Evolutionary conservation across 2,797 vertebrate species (phyloP), one percentile per base, ranked within the genome.

Genomic region (Phataginus tetradactyla): DNA sequence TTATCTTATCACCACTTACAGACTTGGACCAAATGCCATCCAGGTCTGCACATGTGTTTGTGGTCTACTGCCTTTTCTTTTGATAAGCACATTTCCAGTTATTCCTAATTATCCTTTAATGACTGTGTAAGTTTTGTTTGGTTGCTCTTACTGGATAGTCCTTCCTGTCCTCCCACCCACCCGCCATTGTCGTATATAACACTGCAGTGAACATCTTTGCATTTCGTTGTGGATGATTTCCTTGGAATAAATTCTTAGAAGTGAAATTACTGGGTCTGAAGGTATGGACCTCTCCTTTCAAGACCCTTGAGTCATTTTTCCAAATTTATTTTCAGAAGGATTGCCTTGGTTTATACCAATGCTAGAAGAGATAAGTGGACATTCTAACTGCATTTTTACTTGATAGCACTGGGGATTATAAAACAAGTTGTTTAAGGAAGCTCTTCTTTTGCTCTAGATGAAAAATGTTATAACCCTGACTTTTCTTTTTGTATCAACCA

Each of bases 171-270:
- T 32, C 71, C 34, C 10, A 37, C 5, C 37, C 20, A 59, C 32
- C 45, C n/a, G 34, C 64, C 12, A 0, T 49, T 66, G 9, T 17
- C 53, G 32, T 84, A 80, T 2, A 45, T 27, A 88, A 29, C n/a
- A 51, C 64, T 20, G 29, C 72, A 55, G 7, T 25, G 71, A 90
- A 92, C 80, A 85, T 74, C 90, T 96, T 91, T 53, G 59, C 55
- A 11, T 95, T 88, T 91, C 37, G 29, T 93, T 90, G 63, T 88
- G 77, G 37, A 77, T 37, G 75, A 32, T 85, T 90, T 96, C 84
- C 71, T 91, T 87, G 34, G 37, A 83, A 86, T 89, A 61, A 68
- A 66, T 92, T 91, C 68, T 86, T 53, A 96, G 78, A 86, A 92
- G 72, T 75, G 80, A 94, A 79, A 83, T 88, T 59, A 84, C 29